A percentile compares a stretch with the other conserved stretches of the same genome.
phyloP scores from a whole-genome alignment of 2,113 vertebrate species.

The Petrocephalus zakoni region DNA sequence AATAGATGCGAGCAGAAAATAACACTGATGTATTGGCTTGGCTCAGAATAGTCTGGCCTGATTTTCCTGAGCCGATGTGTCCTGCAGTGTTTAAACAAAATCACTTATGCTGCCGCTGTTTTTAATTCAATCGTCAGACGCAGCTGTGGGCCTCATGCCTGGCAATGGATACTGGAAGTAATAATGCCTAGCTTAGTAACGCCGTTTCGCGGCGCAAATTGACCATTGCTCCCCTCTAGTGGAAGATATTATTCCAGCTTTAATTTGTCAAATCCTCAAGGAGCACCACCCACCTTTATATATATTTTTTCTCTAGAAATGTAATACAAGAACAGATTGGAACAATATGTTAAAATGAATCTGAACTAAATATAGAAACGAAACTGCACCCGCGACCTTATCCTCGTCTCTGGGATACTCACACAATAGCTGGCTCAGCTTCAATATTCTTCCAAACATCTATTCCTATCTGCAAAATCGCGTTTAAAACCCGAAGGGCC shows the following conservation, averaged over 20 bases:
- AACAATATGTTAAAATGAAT: background rate
- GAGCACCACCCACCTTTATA: constrained; percentile 16
- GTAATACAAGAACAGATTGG: constrained; percentile 1
- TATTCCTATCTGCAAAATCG: background rate
- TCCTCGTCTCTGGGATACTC: background rate
- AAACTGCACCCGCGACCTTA: background rate
- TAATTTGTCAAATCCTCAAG: constrained; percentile 12
- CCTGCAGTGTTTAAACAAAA: constrained; percentile 17
- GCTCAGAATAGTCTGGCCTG: constrained; percentile 5
- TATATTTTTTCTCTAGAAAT: constrained; percentile 14
- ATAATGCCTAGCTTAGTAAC: constrained; percentile 11
- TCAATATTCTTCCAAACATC: background rate
- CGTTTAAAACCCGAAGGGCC: background rate
- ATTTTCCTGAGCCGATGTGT: background rate
- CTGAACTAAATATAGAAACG: constrained; percentile 8
- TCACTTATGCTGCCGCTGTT: constrained; percentile 14
- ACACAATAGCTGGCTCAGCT: background rate
- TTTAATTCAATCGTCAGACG: constrained; percentile 9
- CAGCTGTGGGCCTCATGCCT: background rate
- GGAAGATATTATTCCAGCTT: constrained; percentile 26
- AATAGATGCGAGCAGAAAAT: background rate
- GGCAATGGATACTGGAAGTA: background rate
- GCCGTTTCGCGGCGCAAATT: constrained; percentile 12
- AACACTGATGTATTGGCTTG: constrained; percentile 11
- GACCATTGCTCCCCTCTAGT: constrained; percentile 46